Conservation (phyloP, 2,113 vertebrate genomes). For the Callospermophilus lateralis region DNA sequence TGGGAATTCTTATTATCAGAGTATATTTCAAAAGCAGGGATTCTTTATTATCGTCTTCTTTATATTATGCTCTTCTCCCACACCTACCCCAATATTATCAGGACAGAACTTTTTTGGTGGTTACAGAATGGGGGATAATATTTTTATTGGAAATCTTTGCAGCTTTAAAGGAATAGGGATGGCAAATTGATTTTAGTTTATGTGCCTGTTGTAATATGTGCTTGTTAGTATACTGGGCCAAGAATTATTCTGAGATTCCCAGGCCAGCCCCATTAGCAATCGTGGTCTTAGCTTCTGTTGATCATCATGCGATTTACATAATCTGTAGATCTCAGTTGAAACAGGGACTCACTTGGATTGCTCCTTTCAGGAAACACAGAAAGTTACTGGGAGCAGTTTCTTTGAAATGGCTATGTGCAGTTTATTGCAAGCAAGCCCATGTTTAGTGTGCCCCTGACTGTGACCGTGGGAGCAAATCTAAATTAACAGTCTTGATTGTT, state of each 20-base stretch:
- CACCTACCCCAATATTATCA: background rate
- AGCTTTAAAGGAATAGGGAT: background rate
- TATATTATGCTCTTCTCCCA: background rate
- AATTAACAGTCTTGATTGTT: background rate
- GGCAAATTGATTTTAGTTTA: background rate
- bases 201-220: conserved; percentile 1
- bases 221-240: background rate
- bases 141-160: conserved; percentile 16
- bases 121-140: background rate
- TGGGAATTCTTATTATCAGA: background rate
- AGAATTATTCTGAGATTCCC: background rate
- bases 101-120: background rate
- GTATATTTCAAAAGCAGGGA: background rate
- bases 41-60: background rate
- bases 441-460: background rate
- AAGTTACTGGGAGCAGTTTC: background rate
- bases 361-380: background rate
- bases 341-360: background rate
- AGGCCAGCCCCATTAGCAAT: background rate
- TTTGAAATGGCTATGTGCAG: background rate
- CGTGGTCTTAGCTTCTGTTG: background rate
- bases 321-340: background rate
- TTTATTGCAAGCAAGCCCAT: background rate
- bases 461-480: background rate
- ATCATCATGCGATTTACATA: background rate